Evolutionary conservation across 2,113 vertebrate species (phyloP).

Genomic region (Casuarius casuarius): DNA sequence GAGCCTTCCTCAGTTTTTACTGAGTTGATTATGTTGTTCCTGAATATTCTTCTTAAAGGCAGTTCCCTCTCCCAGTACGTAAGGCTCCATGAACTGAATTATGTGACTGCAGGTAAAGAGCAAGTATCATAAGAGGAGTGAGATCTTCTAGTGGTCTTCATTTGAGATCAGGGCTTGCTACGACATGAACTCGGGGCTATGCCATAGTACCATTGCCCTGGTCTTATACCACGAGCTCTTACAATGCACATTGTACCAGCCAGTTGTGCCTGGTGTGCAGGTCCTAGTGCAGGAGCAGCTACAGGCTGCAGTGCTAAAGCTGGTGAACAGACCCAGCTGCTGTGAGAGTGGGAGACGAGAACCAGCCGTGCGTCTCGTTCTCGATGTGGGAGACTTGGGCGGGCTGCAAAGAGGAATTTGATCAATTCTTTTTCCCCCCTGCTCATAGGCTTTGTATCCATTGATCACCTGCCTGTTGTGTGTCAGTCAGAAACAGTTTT

Average conservation of each 20-base stretch:
- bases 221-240: background rate
- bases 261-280: rapidly evolving
- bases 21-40: background rate
- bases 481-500: conserved; percentile 99
- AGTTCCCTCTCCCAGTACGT: background rate
- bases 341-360: background rate
- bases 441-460: conserved; percentile 91
- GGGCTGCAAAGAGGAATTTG: conserved; percentile 45
- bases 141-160: background rate
- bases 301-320: background rate
- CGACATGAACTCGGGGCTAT: background rate
- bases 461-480: conserved; percentile 98
- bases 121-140: rapidly evolving
- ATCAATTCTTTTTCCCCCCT: conserved; percentile 65
- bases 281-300: background rate
- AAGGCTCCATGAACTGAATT: background rate
- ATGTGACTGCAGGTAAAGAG: background rate
- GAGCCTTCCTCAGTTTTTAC: background rate
- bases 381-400: background rate
- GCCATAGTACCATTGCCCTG: background rate
- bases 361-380: background rate
- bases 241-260: rapidly evolving
- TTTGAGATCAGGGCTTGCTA: background rate
- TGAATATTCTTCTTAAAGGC: background rate
- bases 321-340: background rate